Evolutionary conservation across 2,888 invertebrate genomes (phyloP), one percentile per base, ranked within the genome.

Genomic region (Drosophila tripunctata): DNA sequence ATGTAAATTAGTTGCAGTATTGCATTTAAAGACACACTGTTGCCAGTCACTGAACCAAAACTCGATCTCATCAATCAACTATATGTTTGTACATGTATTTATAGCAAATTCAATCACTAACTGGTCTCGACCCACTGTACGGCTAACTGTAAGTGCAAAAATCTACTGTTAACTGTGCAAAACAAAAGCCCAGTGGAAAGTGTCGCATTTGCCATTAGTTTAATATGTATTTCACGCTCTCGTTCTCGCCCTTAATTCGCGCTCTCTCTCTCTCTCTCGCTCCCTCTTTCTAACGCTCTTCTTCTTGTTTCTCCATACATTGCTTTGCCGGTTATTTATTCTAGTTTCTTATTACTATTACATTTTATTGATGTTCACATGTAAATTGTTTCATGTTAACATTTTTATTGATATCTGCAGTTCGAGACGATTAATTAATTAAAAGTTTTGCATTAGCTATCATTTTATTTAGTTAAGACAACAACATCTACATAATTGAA

Each of bases 331-430:
- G 40, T 54, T 57, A 60, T 61, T 56, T 62, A 61, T 56, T 61
- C 24, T 27, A 36, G 24, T 45, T 58, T 19, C 27, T 43, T 27
- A n/a, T n/a, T n/a, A 15, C 17, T 24, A 33, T 31, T 54, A 64
- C 4, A 1, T 4, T 50, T 56, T 58, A 75, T 75, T 71, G 50
- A 78, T 67, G 35, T 54, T 35, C 8, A 14, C 15, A 69, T 72
- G 76, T 71, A 78, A 78, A 75, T 75, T 22, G 54, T 58, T 75
- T 72, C 54, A 40, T 72, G 60, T 72, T 50, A 69, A 72, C 65
- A 57, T 36, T 67, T 70, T 57, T 40, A 56, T 36, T 14, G 30
- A 54, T 41, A 24, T 41, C 44, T 43, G 33, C 40, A 56, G 36
- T 35, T 22, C 17, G n/a, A n/a, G 14, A 12, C 47, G 21, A 57